phyloP scores from a whole-genome alignment of 2,797 vertebrate genomes.

The Pelochelys cantorii region DNA sequence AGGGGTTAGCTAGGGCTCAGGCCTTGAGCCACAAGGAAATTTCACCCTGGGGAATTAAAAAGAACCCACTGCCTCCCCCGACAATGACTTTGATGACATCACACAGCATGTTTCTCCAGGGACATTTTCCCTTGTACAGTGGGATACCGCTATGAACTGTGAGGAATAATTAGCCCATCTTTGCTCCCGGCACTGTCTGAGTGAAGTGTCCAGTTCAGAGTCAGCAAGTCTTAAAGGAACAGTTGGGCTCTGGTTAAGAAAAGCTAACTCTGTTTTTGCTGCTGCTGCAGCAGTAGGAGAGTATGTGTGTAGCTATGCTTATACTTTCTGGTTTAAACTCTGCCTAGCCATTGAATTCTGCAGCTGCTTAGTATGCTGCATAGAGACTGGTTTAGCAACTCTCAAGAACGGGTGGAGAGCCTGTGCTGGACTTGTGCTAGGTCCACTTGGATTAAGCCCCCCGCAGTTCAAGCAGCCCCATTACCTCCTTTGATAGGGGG shows the following conservation, averaged over 20 bases:
- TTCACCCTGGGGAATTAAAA: not conserved
- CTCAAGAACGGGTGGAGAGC: not conserved
- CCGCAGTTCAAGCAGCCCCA: not conserved
- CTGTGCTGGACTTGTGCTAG: not conserved
- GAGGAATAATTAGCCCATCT: not conserved
- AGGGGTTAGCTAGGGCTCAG: not conserved
- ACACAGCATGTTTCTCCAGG: not conserved
- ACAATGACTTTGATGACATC: not conserved
- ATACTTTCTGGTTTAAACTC: not conserved
- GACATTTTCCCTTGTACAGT: not conserved
- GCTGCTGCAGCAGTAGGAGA: rapidly evolving
- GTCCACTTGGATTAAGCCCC: not conserved
- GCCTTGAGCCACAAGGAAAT: rapidly evolving
- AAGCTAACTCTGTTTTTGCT: not conserved
- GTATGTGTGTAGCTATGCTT: not conserved
- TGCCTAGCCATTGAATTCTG: not conserved
- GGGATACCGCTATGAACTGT: not conserved
- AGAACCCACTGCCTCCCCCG: not conserved
- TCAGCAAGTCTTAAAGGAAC: not conserved
- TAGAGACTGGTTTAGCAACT: not conserved
- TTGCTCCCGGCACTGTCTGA: not conserved
- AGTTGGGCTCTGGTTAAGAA: not conserved
- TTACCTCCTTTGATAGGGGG: not conserved
- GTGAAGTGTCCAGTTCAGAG: rapidly evolving
- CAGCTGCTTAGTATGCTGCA: not conserved